A percentile compares a stretch with the other conserved stretches of the same genome.
phyloP scores from a whole-genome alignment of 2,113 vertebrate species.

The Lagopus muta region DNA sequence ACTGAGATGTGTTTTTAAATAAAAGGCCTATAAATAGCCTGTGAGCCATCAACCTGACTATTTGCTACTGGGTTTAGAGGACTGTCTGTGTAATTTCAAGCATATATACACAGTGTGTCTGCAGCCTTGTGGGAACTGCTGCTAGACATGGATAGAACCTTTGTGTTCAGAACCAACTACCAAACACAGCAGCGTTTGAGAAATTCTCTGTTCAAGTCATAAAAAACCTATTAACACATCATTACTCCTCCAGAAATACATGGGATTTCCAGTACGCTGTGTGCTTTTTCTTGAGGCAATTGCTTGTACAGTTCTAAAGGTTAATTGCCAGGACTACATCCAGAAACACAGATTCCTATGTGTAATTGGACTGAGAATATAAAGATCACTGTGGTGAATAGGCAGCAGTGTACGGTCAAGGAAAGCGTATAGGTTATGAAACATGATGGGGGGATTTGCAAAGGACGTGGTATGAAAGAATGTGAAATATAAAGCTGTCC shows the following conservation, averaged over 20 bases:
- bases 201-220: background rate
- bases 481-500: background rate
- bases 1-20: background rate
- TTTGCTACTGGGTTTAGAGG: background rate
- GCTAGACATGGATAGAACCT: background rate
- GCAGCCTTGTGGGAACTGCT: accelerated
- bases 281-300: background rate
- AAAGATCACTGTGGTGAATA: background rate
- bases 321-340: background rate
- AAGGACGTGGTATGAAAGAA: background rate
- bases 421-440: background rate
- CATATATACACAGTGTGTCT: accelerated
- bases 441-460: background rate
- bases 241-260: background rate
- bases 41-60: background rate
- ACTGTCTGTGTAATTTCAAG: background rate
- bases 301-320: background rate
- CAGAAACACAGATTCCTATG: background rate
- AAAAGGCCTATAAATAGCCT: background rate
- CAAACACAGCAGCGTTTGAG: background rate
- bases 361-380: background rate
- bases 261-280: background rate
- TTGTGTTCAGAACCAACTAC: background rate
- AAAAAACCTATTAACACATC: background rate
- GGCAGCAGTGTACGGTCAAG: background rate